Evolutionary conservation across 2,888 invertebrate genomes (phyloP).

Genomic region (Coleophora deauratella): DNA sequence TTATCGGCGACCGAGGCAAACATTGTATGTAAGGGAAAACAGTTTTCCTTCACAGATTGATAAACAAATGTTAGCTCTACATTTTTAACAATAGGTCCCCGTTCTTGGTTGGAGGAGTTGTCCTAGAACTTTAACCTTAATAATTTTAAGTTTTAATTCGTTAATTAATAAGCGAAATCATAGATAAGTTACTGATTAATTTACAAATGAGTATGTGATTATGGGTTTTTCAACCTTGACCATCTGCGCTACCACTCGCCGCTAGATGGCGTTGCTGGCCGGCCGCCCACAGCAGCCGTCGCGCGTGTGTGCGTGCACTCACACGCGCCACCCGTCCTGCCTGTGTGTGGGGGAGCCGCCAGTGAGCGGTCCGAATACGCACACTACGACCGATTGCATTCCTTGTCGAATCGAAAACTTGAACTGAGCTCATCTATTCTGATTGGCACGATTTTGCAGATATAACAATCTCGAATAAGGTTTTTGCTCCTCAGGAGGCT

Average conservation of each 20-base stretch:
- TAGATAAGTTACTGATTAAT: conserved; percentile 36
- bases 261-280: conserved; percentile 52
- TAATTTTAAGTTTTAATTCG: conserved; percentile 7
- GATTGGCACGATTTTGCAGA: conserved; percentile 31
- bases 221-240: conserved; percentile 68
- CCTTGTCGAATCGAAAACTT: conserved; percentile 31
- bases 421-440: conserved; percentile 21
- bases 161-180: conserved; percentile 14
- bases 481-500: no score
- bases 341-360: conserved; percentile 35
- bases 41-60: conserved; percentile 45
- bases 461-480: not conserved
- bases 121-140: no score
- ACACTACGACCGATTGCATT: conserved; percentile 34
- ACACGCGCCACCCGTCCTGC: conserved; percentile 31
- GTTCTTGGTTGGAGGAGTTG: no score
- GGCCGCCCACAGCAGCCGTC: conserved; percentile 32
- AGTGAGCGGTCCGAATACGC: conserved; percentile 29
- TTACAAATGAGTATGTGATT: conserved; percentile 55
- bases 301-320: conserved; percentile 34
- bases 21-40: conserved; percentile 46
- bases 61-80: conserved; percentile 39
- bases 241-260: conserved; percentile 37
- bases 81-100: not conserved
- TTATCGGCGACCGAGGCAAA: conserved; percentile 49